Percentiles rank a stretch among this genome's conserved stretches.
Evolutionary conservation across 2,113 vertebrate genomes (phyloP).

Genomic region (Panthera tigris): DNA sequence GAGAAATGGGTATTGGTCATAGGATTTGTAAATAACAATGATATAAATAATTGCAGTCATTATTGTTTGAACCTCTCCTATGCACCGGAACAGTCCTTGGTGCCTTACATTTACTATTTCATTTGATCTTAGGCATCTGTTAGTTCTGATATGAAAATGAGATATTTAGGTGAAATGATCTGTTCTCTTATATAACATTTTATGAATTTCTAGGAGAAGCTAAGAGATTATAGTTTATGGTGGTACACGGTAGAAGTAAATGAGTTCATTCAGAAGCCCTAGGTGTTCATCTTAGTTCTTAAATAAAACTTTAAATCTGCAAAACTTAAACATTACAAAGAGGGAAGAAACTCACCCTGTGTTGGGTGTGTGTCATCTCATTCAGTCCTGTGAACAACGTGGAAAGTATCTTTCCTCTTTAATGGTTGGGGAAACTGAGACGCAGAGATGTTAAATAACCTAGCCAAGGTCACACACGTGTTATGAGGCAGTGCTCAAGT

Average conservation of each 20-base stretch:
- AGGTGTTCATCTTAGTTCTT: background rate
- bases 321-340: background rate
- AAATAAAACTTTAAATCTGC: background rate
- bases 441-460: background rate
- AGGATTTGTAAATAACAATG: background rate
- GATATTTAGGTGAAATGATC: background rate
- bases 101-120: background rate
- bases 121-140: background rate
- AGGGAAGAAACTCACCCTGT: background rate
- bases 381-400: background rate
- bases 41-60: background rate
- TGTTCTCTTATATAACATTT: background rate
- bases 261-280: slow-evolving; percentile 21
- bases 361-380: background rate
- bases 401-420: background rate
- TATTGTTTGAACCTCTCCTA: background rate
- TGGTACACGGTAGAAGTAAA: background rate
- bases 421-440: background rate
- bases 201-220: slow-evolving; percentile 1
- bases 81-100: background rate
- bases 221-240: background rate
- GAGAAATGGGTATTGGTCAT: background rate
- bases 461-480: background rate
- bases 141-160: background rate
- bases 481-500: background rate